phyloP scores from a whole-genome alignment of 2,113 vertebrate species.

The Coracopsis vasa region DNA sequence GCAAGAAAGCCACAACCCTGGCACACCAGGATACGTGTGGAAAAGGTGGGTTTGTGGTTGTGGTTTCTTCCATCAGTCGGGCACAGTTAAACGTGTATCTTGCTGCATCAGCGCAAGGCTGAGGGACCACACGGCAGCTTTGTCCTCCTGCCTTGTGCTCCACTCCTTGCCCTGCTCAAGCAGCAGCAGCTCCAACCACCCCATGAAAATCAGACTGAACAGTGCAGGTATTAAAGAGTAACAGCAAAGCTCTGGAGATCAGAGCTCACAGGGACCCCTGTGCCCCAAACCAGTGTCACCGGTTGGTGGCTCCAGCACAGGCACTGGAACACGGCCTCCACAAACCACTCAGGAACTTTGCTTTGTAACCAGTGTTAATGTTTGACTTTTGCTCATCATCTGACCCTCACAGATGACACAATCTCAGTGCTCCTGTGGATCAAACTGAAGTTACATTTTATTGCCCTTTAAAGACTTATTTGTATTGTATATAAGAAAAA shows the following conservation, averaged over 20 bases:
- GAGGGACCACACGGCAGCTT: accelerated
- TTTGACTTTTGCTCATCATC: background rate
- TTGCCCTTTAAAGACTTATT: background rate
- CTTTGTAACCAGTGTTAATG: background rate
- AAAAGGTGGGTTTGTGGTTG: no score
- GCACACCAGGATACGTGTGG: accelerated
- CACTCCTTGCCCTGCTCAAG: background rate
- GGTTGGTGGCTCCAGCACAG: background rate
- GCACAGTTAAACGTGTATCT: background rate
- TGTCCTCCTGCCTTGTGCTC: background rate
- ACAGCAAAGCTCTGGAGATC: background rate
- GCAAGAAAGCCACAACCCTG: background rate
- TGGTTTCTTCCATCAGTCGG: background rate
- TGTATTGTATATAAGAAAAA: background rate
- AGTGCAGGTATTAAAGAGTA: background rate
- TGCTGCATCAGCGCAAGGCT: accelerated
- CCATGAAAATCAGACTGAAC: background rate
- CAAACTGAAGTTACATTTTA: background rate
- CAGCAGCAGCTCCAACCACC: background rate
- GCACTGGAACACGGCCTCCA: background rate
- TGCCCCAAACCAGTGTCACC: background rate
- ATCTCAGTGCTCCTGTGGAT: background rate
- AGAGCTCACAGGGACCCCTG: background rate
- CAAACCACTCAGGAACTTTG: background rate
- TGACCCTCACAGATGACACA: background rate